phyloP scores from a whole-genome alignment of 2,113 vertebrate genomes.

The Elachura formosa region DNA sequence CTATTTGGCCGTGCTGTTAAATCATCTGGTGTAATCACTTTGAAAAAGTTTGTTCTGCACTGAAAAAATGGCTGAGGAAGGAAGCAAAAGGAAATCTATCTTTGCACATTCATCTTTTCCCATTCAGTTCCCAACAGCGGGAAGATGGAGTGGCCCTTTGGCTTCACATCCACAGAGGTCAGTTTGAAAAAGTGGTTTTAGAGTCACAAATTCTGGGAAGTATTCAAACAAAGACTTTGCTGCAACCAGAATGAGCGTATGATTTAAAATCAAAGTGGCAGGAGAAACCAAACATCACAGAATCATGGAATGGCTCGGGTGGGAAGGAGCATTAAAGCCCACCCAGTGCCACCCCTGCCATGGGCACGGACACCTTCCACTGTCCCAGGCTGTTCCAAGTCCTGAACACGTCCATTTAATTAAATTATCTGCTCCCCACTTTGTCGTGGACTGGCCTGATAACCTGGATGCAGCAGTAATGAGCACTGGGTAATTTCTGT shows the following conservation, averaged over 20 bases:
- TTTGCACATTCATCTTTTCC: background rate
- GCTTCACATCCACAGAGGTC: background rate
- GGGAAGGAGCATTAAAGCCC: background rate
- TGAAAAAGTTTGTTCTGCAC: slow-evolving; percentile 27
- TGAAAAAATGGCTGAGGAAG: background rate
- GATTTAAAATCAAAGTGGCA: background rate
- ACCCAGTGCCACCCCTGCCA: background rate
- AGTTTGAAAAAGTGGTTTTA: background rate
- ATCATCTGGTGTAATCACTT: slow-evolving; percentile 38
- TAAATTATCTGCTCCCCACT: background rate
- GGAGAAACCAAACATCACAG: accelerated
- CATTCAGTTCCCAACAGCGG: background rate
- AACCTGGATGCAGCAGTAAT: background rate
- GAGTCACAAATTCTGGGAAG: background rate
- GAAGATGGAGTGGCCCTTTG: background rate
- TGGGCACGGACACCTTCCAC: background rate
- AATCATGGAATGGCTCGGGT: background rate
- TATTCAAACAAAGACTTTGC: accelerated
- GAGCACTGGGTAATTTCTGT: background rate
- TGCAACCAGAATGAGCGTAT: background rate
- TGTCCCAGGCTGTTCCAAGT: background rate
- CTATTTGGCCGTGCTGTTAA: slow-evolving; percentile 27
- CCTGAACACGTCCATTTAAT: background rate
- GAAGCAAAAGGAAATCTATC: background rate
- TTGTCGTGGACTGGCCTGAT: background rate